Evolutionary conservation across 1,140 invertebrate species (phyloP).

Genomic region (Andrena cerasifolii): DNA sequence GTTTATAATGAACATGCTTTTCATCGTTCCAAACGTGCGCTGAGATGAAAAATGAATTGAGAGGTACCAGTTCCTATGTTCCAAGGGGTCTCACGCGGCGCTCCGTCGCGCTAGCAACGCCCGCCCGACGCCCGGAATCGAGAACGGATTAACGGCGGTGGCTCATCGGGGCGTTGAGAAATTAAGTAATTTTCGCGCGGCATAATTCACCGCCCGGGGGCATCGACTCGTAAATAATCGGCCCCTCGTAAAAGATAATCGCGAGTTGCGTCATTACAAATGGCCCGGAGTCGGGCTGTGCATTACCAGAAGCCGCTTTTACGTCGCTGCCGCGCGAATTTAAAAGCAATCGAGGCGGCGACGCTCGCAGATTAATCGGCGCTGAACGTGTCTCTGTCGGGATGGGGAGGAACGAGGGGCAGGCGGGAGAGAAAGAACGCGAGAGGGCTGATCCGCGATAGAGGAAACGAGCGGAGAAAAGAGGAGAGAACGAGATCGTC

Average conservation of each 20-base stretch:
- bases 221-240: conserved; percentile 60
- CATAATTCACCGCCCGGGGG: conserved; percentile 32
- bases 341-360: conserved; percentile 49
- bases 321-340: conserved; percentile 43
- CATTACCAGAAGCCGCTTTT: conserved; percentile 56
- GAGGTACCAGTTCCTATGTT: too few relatives aligned
- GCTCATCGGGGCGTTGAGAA: conserved; percentile 20
- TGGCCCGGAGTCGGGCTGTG: conserved; percentile 34
- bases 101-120: too few relatives aligned
- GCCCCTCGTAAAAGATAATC: conserved; percentile 57
- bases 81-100: too few relatives aligned
- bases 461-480: conserved; percentile 18
- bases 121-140: too few relatives aligned
- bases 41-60: too few relatives aligned
- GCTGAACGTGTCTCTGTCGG: background rate
- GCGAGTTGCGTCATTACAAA: conserved; percentile 59
- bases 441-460: conserved; percentile 19
- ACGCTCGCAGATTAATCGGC: conserved; percentile 56
- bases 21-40: too few relatives aligned
- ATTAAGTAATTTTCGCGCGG: conserved; percentile 51
- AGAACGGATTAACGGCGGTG: background rate
- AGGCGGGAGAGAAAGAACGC: conserved; percentile 32
- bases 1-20: too few relatives aligned
- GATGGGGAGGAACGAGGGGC: background rate
- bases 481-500: background rate